Evolutionary conservation across 30 jellyfish, hydroid and myxozoan genomes (phyloP).

Genomic region (Calvadosia cruxmelitensis): DNA sequence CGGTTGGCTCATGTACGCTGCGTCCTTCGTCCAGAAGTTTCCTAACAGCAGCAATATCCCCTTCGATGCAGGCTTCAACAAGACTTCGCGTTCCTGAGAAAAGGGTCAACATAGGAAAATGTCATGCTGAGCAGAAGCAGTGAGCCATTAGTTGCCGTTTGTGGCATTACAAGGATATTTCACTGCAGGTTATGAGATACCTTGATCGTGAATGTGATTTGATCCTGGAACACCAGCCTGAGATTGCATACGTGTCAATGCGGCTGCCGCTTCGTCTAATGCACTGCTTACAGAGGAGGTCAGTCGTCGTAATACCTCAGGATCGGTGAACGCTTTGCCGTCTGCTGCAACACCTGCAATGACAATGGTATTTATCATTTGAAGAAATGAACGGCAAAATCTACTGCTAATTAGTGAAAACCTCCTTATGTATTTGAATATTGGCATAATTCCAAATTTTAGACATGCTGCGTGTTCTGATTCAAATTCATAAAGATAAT

Average conservation of each 20-base stretch:
- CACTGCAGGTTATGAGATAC: conserved; percentile 12
- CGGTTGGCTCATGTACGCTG: conserved; percentile 98
- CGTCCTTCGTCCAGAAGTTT: conserved; percentile 96
- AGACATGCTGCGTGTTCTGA: too few relatives aligned
- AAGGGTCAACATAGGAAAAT: too few relatives aligned
- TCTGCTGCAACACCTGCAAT: conserved; percentile 95
- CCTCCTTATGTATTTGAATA: too few relatives aligned
- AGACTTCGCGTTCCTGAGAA: conserved; percentile 88
- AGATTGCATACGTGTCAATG: conserved; percentile 90
- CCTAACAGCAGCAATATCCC: conserved; percentile 96
- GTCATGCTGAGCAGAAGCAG: too few relatives aligned
- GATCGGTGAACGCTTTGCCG: conserved; percentile 97
- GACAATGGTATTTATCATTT: too few relatives aligned
- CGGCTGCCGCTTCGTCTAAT: conserved; percentile 98
- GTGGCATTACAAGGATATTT: too few relatives aligned
- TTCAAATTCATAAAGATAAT: too few relatives aligned
- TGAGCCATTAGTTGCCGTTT: too few relatives aligned
- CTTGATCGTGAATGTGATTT: conserved; percentile 83
- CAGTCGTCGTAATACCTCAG: conserved; percentile 79
- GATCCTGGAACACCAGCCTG: conserved; percentile 75
- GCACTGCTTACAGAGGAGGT: conserved; percentile 99
- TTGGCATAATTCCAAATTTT: too few relatives aligned
- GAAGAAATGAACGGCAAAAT: too few relatives aligned
- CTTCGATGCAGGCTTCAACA: conserved; percentile 97
- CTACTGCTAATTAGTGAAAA: too few relatives aligned